Evolutionary conservation across 2,113 vertebrate genomes (phyloP).

Genomic region (Elephantulus edwardii): DNA sequence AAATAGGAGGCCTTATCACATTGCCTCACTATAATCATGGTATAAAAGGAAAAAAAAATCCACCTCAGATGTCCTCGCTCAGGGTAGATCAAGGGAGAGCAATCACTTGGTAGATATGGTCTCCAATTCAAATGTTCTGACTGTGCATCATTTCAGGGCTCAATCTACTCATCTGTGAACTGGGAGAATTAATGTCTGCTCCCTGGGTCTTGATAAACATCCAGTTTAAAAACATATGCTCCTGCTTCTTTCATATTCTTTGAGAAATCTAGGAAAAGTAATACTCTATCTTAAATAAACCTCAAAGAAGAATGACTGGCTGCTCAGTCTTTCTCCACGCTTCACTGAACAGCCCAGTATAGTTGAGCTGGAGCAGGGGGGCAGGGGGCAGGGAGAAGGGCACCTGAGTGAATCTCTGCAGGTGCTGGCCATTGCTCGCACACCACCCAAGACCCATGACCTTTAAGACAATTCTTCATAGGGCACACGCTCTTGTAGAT

Average conservation of each 20-base stretch:
- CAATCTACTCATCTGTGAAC: neutral
- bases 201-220: neutral
- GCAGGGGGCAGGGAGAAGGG: no score
- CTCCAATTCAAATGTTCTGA: neutral
- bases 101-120: neutral
- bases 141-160: neutral
- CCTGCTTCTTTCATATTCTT: neutral
- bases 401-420: neutral
- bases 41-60: neutral
- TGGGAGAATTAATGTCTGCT: neutral
- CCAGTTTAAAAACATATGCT: neutral
- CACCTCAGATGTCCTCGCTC: neutral
- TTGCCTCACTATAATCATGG: no score
- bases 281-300: no score
- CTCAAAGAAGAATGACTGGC: neutral
- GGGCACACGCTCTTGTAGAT: accelerated
- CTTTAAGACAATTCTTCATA: neutral
- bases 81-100: neutral
- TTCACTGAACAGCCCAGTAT: accelerated
- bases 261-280: neutral
- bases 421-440: neutral
- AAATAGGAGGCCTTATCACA: no score
- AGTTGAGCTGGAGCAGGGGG: accelerated
- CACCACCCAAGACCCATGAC: neutral
- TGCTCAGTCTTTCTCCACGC: neutral